A percentile compares a stretch with the other conserved stretches of the same genome.
Evolutionary conservation across 2,113 vertebrate species (phyloP).

Genomic region (Mystacornis crossleyi): DNA sequence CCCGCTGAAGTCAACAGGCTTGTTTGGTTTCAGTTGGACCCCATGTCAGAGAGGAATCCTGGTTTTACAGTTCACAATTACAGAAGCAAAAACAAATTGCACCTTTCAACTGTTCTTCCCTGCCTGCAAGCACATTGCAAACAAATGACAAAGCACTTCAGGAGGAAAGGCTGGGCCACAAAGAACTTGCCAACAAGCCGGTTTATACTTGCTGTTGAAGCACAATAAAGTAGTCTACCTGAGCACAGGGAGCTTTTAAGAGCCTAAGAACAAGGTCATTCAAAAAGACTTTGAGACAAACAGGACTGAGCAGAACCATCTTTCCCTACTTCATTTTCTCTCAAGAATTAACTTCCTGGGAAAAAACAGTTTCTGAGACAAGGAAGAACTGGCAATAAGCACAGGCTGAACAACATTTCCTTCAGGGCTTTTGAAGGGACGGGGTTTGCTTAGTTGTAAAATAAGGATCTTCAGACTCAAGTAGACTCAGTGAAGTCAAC

Average conservation of each 20-base stretch:
- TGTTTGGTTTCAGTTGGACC: slow-evolving; percentile 50
- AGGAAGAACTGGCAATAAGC: background rate
- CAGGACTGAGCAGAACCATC: slow-evolving; percentile 47
- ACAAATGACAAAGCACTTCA: slow-evolving; percentile 50
- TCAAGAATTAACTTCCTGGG: background rate
- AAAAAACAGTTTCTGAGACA: background rate
- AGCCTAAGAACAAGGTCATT: slow-evolving; percentile 38
- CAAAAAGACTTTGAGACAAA: slow-evolving; percentile 35
- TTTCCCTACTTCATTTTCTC: background rate
- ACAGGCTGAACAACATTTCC: background rate
- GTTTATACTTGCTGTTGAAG: slow-evolving; percentile 72
- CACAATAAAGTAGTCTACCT: slow-evolving; percentile 25
- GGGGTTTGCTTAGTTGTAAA: background rate
- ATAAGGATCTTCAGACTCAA: background rate
- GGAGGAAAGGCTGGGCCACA: slow-evolving; percentile 50
- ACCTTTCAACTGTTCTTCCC: slow-evolving; percentile 62
- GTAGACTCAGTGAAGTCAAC: background rate
- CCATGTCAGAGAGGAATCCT: slow-evolving; percentile 25
- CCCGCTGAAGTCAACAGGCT: background rate
- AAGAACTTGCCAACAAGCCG: slow-evolving; percentile 43
- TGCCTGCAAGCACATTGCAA: slow-evolving; percentile 50
- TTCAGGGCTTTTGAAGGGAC: background rate
- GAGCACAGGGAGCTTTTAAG: slow-evolving; percentile 12
- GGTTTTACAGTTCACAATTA: slow-evolving; percentile 46
- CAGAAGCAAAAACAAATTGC: slow-evolving; percentile 55